Conservation (phyloP, 1,140 invertebrate species). For the Trinorchestia longiramus region DNA sequence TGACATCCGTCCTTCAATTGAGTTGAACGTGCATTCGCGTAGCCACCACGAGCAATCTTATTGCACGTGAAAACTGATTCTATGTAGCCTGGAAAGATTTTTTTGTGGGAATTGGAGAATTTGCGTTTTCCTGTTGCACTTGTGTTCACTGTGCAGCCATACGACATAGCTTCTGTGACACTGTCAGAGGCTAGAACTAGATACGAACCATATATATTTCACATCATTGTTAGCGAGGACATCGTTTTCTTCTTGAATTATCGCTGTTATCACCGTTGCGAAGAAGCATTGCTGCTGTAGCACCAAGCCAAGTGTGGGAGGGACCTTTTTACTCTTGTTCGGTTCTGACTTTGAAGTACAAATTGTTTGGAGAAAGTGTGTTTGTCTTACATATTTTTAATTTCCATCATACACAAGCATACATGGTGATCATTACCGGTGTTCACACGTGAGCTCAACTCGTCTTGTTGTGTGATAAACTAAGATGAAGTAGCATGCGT, state of each 20-base stretch:
- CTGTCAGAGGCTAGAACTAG: not conserved
- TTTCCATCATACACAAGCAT: not conserved
- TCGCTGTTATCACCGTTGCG: not conserved
- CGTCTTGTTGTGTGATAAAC: not conserved
- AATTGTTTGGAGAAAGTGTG: not conserved
- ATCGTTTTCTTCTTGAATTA: not conserved
- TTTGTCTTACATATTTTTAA: not conserved
- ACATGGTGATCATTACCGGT: not conserved
- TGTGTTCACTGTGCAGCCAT: not conserved
- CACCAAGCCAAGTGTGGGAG: not conserved
- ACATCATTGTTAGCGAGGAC: not conserved
- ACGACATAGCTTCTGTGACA: not conserved
- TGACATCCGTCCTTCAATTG: not conserved
- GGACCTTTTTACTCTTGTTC: not conserved
- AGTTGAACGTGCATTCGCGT: not conserved
- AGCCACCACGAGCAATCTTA: not conserved
- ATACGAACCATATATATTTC: not conserved
- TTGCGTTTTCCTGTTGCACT: not conserved
- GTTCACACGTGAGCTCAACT: not conserved
- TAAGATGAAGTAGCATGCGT: slow-evolving; percentile 12
- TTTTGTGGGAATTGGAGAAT: not conserved
- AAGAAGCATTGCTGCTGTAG: not conserved
- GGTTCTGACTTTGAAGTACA: not conserved
- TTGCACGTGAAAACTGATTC: not conserved
- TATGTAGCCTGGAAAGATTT: not conserved